These are phyloP conservation scores for Amblyornis subalaris DNA, from an alignment of 2,113 vertebrate species.

Conservation along the genomic window DNA sequence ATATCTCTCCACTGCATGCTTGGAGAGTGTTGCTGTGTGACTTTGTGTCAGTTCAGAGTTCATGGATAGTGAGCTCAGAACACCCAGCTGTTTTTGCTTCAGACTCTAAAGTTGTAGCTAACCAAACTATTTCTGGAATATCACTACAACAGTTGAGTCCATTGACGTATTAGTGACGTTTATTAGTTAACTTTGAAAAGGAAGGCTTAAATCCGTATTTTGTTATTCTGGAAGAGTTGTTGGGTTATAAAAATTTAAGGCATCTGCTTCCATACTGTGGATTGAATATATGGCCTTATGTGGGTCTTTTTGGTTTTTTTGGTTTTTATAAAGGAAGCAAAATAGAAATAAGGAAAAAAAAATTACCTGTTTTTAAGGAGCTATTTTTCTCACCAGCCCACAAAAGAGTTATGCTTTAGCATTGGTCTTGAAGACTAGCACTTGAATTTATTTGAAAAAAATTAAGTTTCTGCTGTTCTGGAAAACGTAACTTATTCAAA, in stretches of 20 bases:
- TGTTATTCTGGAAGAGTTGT: neutral
- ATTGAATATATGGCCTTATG: neutral
- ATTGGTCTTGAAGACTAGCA: neutral
- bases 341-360: neutral
- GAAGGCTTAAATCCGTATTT: neutral
- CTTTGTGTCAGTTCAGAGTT: neutral
- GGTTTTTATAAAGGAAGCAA: neutral
- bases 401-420: neutral
- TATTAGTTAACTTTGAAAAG: neutral
- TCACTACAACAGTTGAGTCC: neutral
- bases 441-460: neutral
- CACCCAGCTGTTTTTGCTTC: neutral
- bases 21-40: neutral
- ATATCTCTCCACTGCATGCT: neutral
- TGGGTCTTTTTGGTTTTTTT: too few relatives aligned
- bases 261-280: neutral
- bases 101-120: neutral
- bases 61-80: neutral
- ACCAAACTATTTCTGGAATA: neutral
- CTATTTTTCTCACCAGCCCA: neutral
- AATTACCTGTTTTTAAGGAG: neutral
- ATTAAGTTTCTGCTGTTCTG: neutral
- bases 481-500: neutral
- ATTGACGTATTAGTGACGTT: neutral
- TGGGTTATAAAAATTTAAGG: neutral